Percentiles rank a stretch among this genome's conserved stretches.
These are phyloP conservation scores for Strigamia maritima DNA, from an alignment of 2,888 invertebrate genomes.

Conservation along the genomic window DNA sequence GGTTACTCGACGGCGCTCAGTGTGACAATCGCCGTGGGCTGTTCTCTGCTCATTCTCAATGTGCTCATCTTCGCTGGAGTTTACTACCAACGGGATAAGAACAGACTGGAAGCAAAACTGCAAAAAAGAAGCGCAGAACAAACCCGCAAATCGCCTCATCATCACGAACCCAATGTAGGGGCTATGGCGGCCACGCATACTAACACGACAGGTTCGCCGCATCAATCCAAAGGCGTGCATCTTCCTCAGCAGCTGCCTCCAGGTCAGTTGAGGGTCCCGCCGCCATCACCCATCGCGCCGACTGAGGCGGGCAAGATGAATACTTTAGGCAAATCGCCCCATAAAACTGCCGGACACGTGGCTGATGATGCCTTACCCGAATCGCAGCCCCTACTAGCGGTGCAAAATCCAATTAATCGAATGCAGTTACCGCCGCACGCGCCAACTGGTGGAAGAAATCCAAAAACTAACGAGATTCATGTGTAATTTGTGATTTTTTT, in stretches of 20 bases:
- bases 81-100: slow-evolving; percentile 69
- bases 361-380: slow-evolving; percentile 39
- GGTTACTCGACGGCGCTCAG: slow-evolving; percentile 80
- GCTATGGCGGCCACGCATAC: not conserved
- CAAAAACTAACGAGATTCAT: slow-evolving; percentile 41
- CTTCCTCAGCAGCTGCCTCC: not conserved
- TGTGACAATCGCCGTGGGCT: slow-evolving; percentile 91
- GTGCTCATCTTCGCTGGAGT: slow-evolving; percentile 91
- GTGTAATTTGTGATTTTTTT: slow-evolving; percentile 38
- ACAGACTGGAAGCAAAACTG: slow-evolving; percentile 41
- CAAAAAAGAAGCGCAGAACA: slow-evolving; percentile 38
- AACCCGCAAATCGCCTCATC: slow-evolving; percentile 26
- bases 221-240: slow-evolving; percentile 12
- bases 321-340: not conserved
- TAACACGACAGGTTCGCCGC: not conserved
- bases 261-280: slow-evolving; percentile 39
- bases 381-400: slow-evolving; percentile 41
- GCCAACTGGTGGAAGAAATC: slow-evolving; percentile 9
- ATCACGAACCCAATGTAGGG: slow-evolving; percentile 28
- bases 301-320: slow-evolving; percentile 4
- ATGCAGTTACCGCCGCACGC: not conserved
- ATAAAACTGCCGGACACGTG: slow-evolving; percentile 11
- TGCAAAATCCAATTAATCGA: not conserved
- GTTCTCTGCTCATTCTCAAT: slow-evolving; percentile 84
- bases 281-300: slow-evolving; percentile 41